Conservation (phyloP, 2,888 invertebrate genomes). For the Laspeyria flexula region DNA sequence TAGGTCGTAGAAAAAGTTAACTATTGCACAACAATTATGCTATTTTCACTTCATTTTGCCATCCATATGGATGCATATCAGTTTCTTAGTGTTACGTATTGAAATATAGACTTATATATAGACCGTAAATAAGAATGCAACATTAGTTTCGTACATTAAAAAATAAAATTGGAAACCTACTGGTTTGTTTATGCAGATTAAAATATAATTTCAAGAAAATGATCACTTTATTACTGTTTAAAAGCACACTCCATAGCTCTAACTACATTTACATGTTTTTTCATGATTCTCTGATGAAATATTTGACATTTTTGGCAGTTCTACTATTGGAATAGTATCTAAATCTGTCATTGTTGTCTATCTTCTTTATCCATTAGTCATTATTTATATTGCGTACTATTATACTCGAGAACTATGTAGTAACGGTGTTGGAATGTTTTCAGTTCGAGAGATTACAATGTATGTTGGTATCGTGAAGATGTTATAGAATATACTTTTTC, state of each 20-base stretch:
- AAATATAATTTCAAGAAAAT: not conserved
- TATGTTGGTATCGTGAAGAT: not conserved
- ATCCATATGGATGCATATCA: not conserved
- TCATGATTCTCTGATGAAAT: too few species aligned
- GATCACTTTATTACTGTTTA: not conserved
- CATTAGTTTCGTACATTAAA: not conserved
- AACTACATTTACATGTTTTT: too few species aligned
- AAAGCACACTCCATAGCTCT: too few species aligned
- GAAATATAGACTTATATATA: not conserved
- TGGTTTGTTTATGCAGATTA: not conserved
- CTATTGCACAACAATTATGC: slow-evolving; percentile 9
- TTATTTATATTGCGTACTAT: not conserved
- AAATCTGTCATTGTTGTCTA: too few species aligned
- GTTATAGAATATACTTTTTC: not conserved
- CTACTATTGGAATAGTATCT: too few species aligned
- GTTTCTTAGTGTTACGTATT: not conserved
- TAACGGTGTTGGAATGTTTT: too few species aligned
- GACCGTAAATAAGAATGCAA: not conserved
- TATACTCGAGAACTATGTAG: not conserved
- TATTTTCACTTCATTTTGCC: slow-evolving; percentile 8
- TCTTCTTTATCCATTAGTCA: not conserved
- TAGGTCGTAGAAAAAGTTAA: not conserved
- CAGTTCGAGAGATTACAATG: too few species aligned
- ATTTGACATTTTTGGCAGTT: too few species aligned
- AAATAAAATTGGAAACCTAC: not conserved